phyloP scores from a whole-genome alignment of 1,140 invertebrate genomes.

The Dicyema japonicum region DNA sequence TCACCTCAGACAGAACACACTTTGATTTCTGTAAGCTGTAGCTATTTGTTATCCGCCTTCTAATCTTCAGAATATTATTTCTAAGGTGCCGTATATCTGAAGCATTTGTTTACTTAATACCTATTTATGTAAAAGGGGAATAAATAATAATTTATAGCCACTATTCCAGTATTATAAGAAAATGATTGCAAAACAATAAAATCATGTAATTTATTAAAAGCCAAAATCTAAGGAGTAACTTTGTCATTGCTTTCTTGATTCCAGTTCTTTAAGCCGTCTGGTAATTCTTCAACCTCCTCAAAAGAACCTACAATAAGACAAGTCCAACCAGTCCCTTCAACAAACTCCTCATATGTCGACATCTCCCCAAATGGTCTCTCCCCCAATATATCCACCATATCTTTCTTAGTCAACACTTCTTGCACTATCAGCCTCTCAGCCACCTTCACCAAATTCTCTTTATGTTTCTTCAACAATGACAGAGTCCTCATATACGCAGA shows the following conservation, averaged over 20 bases:
- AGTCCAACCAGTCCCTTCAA: slow-evolving; percentile 58
- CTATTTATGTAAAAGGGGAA: no score
- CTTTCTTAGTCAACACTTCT: slow-evolving; percentile 69
- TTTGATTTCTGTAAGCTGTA: no score
- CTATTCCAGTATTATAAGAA: no score
- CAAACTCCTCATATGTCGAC: slow-evolving; percentile 94
- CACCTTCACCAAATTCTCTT: slow-evolving; percentile 59
- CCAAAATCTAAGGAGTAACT: no score
- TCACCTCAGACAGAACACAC: no score
- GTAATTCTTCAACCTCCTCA: slow-evolving; percentile 69
- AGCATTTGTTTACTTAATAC: no score
- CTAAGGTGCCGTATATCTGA: no score
- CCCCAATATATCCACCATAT: slow-evolving; percentile 85
- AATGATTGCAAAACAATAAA: no score
- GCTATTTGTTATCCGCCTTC: no score
- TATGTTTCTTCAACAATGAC: slow-evolving; percentile 44
- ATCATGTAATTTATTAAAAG: no score
- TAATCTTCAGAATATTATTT: no score
- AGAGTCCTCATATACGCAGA: slow-evolving; percentile 43
- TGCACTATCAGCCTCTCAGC: slow-evolving; percentile 62
- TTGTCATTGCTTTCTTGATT: slow-evolving; percentile 26
- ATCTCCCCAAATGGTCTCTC: slow-evolving; percentile 79
- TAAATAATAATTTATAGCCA: no score
- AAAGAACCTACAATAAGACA: slow-evolving; percentile 34
- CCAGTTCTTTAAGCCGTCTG: slow-evolving; percentile 76